Base-by-base conservation (phyloP, 2,113 vertebrate genomes). In the Pelecanoides urinatrix region DNA sequence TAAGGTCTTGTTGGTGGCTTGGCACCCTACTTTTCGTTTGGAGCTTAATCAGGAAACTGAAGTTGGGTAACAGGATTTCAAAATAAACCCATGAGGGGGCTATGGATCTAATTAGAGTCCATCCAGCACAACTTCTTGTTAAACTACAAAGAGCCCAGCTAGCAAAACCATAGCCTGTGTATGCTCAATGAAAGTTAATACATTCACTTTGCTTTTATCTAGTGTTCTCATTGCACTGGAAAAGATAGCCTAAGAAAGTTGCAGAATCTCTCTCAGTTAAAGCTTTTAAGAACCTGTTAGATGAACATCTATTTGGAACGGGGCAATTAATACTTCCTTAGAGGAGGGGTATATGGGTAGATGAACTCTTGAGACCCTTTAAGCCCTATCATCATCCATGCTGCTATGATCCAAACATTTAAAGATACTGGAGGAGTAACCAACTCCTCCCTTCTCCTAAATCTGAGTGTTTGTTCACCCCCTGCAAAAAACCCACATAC, bases 401-500 rank as follows among this genome's bases (percentile, higher is more conserved):
- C 9, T 58, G 10, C 7, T 71, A 7, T 17, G 6, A 49, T 78
- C 30, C 32, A 90, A 50, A 75, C 40, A 47, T 42, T 70, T 72
- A 71, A 81, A 66, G 10, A 34, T 11, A 40, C 3, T n/a, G 19
- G 38, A 68, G 21, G 7, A 86, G 5, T 52, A 87, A 42, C 13
- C 16, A 74, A 9, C 5, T 79, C 16, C 5, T 11, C 0, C 67
- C 9, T 62, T 58, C 16, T 53, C 40, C 27, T 83, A n/a, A 66
- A 62, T 23, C 34, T 65, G 22, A 38, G 14, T 65, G 13, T 77
- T 89, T n/a, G 20, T 49, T 62, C 47, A 71, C 4, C 1, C 7
- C 6, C 8, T 2, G 3, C 9, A 38, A 79, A 91, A 88, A 11
- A 3, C 0, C 5, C 13, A 2, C 15, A 56, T 4, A 6, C 0